A percentile compares a stretch with the other conserved stretches of the same genome.
Conservation (phyloP, 2,113 vertebrate genomes). For the Notarius quadriscutis region DNA sequence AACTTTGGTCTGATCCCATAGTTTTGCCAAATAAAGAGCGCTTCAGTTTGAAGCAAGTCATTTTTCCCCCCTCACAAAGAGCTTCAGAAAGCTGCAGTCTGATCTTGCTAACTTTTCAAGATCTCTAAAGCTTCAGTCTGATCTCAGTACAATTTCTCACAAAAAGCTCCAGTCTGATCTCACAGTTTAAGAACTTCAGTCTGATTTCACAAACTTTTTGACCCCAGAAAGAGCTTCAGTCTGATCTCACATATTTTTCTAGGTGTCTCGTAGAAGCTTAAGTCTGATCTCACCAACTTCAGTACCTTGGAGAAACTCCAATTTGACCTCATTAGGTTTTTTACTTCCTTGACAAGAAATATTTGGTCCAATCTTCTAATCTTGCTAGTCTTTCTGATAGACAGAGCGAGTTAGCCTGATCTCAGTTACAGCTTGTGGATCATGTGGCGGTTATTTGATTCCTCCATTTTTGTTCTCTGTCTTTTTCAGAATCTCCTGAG, state of each 20-base stretch:
- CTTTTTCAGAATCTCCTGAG: conserved; percentile 65
- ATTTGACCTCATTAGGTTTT: neutral
- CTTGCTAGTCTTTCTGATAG: neutral
- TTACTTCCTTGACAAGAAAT: neutral
- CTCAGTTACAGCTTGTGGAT: neutral
- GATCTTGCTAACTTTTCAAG: neutral
- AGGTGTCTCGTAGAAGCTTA: neutral
- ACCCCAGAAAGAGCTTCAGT: neutral
- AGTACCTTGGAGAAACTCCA: neutral
- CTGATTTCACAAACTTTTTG: neutral
- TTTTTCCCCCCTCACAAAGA: neutral
- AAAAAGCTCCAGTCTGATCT: neutral
- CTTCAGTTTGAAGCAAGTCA: neutral
- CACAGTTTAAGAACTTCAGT: neutral
- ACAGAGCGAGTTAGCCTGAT: neutral
- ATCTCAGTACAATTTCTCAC: neutral
- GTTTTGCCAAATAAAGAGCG: neutral
- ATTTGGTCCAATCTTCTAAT: neutral
- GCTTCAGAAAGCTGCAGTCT: neutral
- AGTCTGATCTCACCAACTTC: neutral
- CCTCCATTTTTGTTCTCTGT: conserved; percentile 4
- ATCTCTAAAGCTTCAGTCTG: neutral
- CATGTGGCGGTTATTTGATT: neutral
- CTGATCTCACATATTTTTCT: neutral
- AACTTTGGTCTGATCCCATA: neutral